Evolutionary conservation across 2,888 invertebrate genomes (phyloP), one percentile per base, ranked within the genome.

Genomic region (Matsumyia berberina): DNA sequence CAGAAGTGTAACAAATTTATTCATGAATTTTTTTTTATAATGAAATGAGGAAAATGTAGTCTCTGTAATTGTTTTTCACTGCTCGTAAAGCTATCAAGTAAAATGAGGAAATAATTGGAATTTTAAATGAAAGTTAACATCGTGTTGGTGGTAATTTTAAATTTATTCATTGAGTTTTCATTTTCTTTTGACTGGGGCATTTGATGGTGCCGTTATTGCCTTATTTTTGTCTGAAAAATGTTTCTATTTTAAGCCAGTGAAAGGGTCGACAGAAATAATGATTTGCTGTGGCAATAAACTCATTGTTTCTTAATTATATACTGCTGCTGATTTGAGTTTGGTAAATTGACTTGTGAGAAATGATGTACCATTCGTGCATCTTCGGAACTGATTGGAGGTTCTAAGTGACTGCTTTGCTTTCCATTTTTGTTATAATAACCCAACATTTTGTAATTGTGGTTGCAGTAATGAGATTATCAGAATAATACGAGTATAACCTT

Each of bases 1-100:
- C 8, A 29, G 51, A 46, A 73, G 83, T 83, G 73, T 78, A 57
- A 73, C 73, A 17, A 79, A 83, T 69, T 74, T 79, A 83, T 83
- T 83, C 79, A 67, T 78, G 19, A 70, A 15, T 35, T 35, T 64
- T 24, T 15, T 53, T 35, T 19, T 29, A 15, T 17, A 55, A 6
- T 17, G 46, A 33, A 53, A 66, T 8, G 37, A 17, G 51, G 46
- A n/a, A n/a, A n/a, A n/a, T n/a, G n/a, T n/a, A n/a, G n/a, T n/a
- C n/a, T 24, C 17, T 33, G 64, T 51, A 39, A 67, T 55, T 53
- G 15, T 70, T 64, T 73, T 53, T 35, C 62, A 35, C 12, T 42
- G 42, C n/a, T 7, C 1, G 39, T 33, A n/a, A 37, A 31, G 70
- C 39, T 51, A 44, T 15, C 17, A 39, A 37, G 42, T 58, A 17